Evolutionary conservation across 2,888 invertebrate species (phyloP).

Genomic region (Rhingia campestris): DNA sequence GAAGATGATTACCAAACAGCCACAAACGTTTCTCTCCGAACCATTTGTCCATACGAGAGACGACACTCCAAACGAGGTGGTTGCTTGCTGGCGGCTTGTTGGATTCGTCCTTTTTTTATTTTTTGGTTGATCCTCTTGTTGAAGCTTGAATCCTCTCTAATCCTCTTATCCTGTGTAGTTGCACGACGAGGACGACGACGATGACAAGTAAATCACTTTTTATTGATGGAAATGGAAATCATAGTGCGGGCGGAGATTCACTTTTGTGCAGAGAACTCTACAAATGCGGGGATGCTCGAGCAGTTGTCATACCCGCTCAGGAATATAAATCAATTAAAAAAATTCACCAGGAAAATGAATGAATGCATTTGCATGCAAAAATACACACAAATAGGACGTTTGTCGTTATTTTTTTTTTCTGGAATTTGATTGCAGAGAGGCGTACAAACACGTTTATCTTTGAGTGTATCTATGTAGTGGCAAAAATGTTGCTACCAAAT

Average conservation of each 20-base stretch:
- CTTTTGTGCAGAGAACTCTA: constrained; percentile 14
- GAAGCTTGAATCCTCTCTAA: background rate
- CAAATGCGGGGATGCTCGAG: background rate
- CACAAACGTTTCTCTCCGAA: constrained; percentile 94
- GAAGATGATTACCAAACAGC: constrained; percentile 95
- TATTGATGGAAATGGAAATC: constrained; percentile 35
- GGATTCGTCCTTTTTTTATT: too few relatives aligned
- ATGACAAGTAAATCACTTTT: constrained; percentile 42
- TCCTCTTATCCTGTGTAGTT: background rate
- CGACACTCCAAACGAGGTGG: constrained; percentile 13
- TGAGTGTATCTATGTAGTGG: constrained; percentile 37
- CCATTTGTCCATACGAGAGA: constrained; percentile 92
- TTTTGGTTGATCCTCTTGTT: too few relatives aligned
- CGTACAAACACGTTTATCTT: constrained; percentile 43
- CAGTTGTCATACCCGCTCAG: constrained; percentile 25
- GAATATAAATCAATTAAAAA: constrained; percentile 56
- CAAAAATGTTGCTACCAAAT: constrained; percentile 48
- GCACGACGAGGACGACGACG: background rate
- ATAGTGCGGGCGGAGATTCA: constrained; percentile 18
- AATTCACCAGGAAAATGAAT: constrained; percentile 38
- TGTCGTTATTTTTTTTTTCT: constrained; percentile 18
- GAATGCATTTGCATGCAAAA: constrained; percentile 31
- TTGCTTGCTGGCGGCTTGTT: too few relatives aligned
- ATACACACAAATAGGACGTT: constrained; percentile 10
- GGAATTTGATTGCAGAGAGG: constrained; percentile 18